Percentiles rank a stretch among this genome's conserved stretches.
These are phyloP conservation scores for Nomada hirtipes DNA, from an alignment of 2,888 invertebrate genomes.

Conservation along the genomic window DNA sequence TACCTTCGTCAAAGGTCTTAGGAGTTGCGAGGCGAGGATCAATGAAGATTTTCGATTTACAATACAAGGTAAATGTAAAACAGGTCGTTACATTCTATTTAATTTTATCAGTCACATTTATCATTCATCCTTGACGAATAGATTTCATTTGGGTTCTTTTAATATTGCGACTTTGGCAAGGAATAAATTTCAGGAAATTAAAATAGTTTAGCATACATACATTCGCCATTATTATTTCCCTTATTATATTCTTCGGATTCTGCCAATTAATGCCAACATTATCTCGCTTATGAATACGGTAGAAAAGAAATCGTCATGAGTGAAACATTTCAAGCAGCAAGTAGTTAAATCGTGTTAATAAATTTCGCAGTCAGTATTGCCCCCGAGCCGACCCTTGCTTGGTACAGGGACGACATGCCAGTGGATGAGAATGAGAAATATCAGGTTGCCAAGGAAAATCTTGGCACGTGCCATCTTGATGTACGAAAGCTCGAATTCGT, in stretches of 20 bases:
- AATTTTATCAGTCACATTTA: too few relatives aligned
- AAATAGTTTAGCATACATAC: too few relatives aligned
- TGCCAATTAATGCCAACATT: background rate
- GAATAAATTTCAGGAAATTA: too few relatives aligned
- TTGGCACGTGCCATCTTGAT: conserved; percentile 90
- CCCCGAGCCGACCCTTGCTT: conserved; percentile 92
- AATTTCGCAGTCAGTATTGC: conserved; percentile 88
- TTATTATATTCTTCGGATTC: too few relatives aligned
- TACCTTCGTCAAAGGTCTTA: conserved; percentile 92
- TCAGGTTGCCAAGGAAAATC: conserved; percentile 88
- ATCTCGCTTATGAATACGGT: background rate
- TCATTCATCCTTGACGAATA: too few relatives aligned
- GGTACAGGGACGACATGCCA: conserved; percentile 95
- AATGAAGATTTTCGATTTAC: conserved; percentile 93
- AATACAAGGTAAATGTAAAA: conserved; percentile 88
- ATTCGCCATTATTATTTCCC: too few relatives aligned
- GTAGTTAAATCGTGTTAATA: background rate
- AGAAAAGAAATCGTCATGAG: background rate
- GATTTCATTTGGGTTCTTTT: too few relatives aligned
- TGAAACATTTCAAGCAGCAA: background rate
- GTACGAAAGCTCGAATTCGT: conserved; percentile 91
- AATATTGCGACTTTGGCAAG: too few relatives aligned
- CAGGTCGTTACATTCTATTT: too few relatives aligned
- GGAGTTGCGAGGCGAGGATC: conserved; percentile 93
- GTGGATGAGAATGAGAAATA: conserved; percentile 90